Conservation (phyloP, 2,113 vertebrate species). For the Pituophis catenifer region DNA sequence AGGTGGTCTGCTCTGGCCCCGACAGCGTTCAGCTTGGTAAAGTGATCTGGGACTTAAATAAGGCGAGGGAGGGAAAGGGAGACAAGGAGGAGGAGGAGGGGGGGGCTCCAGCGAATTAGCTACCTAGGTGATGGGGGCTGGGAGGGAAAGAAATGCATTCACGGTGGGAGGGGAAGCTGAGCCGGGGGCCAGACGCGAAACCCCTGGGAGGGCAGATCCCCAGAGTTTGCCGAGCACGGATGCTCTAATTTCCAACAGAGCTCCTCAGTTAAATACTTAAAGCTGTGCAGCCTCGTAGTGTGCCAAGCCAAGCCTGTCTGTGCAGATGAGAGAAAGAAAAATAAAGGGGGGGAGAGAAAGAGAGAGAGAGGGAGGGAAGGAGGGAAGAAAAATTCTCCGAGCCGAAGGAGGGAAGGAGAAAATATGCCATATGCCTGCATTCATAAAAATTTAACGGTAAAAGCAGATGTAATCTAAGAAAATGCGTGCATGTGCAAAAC, state of each 20-base stretch:
- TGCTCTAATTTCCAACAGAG: conserved; percentile 71
- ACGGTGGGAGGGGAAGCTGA: conserved; percentile 71
- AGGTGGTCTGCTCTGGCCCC: conserved; percentile 72
- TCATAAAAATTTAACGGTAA: conserved; percentile 81
- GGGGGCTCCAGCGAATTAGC: conserved; percentile 93
- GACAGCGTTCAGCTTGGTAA: conserved; percentile 82
- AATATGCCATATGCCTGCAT: conserved; percentile 71
- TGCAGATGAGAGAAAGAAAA: conserved; percentile 50
- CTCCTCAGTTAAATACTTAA: conserved; percentile 73
- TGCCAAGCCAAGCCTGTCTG: conserved; percentile 68
- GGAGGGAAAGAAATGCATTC: conserved; percentile 81
- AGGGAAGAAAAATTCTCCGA: conserved; percentile 25
- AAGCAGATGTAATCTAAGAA: conserved; percentile 76
- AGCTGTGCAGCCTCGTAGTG: conserved; percentile 71
- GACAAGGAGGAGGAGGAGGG: conserved; percentile 54
- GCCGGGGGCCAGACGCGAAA: conserved; percentile 76
- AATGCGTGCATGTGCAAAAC: conserved; percentile 54
- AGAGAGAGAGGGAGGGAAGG: not conserved
- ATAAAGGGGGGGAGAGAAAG: conserved; percentile 47
- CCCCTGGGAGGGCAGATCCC: conserved; percentile 79
- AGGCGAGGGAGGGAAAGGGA: conserved; percentile 66
- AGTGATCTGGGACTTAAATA: conserved; percentile 99
- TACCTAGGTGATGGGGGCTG: conserved; percentile 86
- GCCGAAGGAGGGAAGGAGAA: conserved; percentile 54
- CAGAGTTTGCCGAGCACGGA: conserved; percentile 73